Base-by-base conservation (phyloP, 2,888 invertebrate genomes). In the Cosmia trapezina region DNA sequence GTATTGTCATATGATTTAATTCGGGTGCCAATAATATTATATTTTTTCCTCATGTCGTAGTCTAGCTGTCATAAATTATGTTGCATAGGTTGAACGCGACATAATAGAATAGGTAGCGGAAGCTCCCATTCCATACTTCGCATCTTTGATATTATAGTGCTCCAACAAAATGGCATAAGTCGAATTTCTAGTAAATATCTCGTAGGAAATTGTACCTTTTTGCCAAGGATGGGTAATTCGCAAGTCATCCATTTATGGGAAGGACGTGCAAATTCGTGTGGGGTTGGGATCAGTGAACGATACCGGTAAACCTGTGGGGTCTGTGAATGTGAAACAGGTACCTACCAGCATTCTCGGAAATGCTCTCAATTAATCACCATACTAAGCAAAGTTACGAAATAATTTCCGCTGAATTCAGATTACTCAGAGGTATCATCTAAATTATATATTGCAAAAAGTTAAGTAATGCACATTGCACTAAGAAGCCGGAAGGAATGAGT, bases 301-400 rank as follows among this genome's bases (percentile, higher is more conserved):
- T 63, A 68, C 72, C 62, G 12, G 76, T 78, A 74, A 76, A 78
- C 72, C 56, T 81, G 82, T 84, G 85, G 72, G 81, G 80, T 88
- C 81, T 62, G 70, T 47, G 56, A 62, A 43, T 54, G 68, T 76
- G 76, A 72, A 81, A 70, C 86, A 83, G 87, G 83, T 83, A 28
- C 28, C 5, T 37, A 83, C 51, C 33, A 43, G 28, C 72, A 77
- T 89, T 88, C 87, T 80, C 59, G 51, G 88, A 88, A 89, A 62
- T 73, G 37, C 8, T 64, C 66, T 49, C 60, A 69, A 70, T 80
- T 75, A 59, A 68, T 70, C 60, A 70, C 61, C 14, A 73, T 45
- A 51, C 56, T 63, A 69, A 72, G 65, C 62, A 28, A 59, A 28
- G 22, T 73, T 80, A 74, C 54, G 61, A 75, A 59, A 78, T 57